Conservation (phyloP, 2,113 vertebrate genomes). For the Terrapene triunguis region DNA sequence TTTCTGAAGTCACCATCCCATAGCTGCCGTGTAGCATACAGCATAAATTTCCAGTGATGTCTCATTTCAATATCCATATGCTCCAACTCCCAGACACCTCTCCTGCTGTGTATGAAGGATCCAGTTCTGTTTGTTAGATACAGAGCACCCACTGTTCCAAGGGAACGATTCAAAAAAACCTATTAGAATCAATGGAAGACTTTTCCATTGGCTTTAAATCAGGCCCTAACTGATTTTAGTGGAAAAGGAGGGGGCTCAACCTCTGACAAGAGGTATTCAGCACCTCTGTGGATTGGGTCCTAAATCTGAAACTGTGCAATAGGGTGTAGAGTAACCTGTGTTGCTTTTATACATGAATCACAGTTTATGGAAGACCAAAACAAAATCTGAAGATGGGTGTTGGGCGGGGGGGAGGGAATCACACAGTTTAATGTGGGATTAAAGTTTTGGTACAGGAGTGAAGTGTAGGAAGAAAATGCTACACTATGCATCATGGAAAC, state of each 20-base stretch:
- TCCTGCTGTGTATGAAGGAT: background rate
- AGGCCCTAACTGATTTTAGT: background rate
- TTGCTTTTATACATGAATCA: background rate
- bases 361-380: constrained; percentile 24
- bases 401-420: background rate
- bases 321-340: constrained; percentile 23
- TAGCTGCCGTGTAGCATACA: background rate
- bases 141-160: background rate
- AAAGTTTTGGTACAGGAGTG: background rate
- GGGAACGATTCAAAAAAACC: background rate
- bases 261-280: background rate
- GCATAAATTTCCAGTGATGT: background rate
- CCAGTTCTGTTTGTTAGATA: background rate
- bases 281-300: background rate
- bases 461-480: background rate
- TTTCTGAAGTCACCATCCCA: background rate
- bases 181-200: background rate
- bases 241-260: background rate
- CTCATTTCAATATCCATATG: background rate
- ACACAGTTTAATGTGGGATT: background rate
- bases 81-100: background rate
- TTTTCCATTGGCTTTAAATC: background rate
- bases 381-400: background rate
- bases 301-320: background rate
- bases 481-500: background rate